Conservation (phyloP, 2,797 vertebrate genomes). For the Chloroceryle inda region DNA sequence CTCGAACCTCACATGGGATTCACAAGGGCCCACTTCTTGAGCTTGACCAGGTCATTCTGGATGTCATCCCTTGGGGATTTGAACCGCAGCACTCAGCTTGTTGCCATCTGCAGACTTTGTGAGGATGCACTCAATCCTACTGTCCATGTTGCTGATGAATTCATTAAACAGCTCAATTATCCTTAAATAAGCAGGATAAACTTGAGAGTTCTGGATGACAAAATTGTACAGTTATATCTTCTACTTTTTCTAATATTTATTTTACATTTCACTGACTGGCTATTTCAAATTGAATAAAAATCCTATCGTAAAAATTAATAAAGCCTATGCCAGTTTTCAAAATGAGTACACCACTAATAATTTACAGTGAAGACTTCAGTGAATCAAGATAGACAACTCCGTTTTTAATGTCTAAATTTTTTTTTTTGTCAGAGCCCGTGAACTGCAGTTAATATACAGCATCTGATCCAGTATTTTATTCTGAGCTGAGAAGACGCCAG, state of each 20-base stretch:
- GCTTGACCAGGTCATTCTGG: too few species aligned
- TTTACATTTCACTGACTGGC: not conserved
- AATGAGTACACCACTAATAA: not conserved
- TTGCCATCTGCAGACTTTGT: too few species aligned
- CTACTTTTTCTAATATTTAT: not conserved
- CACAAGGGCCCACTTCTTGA: too few species aligned
- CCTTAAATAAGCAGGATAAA: not conserved
- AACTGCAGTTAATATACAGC: not conserved
- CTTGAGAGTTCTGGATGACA: not conserved
- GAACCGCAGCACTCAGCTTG: too few species aligned
- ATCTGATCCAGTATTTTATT: not conserved
- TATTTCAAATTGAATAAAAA: not conserved
- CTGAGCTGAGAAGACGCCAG: not conserved
- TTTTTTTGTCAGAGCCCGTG: not conserved
- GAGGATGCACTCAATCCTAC: too few species aligned
- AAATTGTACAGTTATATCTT: not conserved
- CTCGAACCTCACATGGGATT: too few species aligned
- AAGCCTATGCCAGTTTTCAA: not conserved
- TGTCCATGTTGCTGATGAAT: too few species aligned
- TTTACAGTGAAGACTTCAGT: not conserved
- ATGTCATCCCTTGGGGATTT: too few species aligned
- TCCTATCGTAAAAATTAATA: not conserved
- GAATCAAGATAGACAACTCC: not conserved
- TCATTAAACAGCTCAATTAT: not conserved
- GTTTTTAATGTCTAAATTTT: not conserved